Evolutionary conservation across 1,140 invertebrate genomes (phyloP).

Genomic region (Vanessa tameamea): DNA sequence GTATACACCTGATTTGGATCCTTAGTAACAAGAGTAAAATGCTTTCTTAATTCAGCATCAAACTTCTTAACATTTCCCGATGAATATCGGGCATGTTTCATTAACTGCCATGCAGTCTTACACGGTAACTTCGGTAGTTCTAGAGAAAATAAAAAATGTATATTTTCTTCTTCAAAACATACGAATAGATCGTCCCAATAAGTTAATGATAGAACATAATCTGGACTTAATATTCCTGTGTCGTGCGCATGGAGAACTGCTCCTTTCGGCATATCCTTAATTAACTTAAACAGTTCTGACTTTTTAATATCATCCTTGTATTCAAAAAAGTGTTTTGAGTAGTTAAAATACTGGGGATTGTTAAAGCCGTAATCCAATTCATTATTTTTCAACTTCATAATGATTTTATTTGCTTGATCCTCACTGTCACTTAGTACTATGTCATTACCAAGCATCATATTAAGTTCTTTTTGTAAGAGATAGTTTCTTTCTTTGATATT

Average conservation of each 20-base stretch:
- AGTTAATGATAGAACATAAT: slow-evolving; percentile 86
- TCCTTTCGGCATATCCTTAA: slow-evolving; percentile 87
- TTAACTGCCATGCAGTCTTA: slow-evolving; percentile 77
- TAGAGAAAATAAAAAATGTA: slow-evolving; percentile 65
- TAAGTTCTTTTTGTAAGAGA: slow-evolving; percentile 58
- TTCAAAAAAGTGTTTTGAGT: slow-evolving; percentile 85
- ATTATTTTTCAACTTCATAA: slow-evolving; percentile 84
- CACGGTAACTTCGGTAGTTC: slow-evolving; percentile 49
- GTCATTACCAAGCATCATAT: slow-evolving; percentile 77
- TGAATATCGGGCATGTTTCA: slow-evolving; percentile 81
- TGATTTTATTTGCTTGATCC: slow-evolving; percentile 82
- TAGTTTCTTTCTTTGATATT: slow-evolving; percentile 53
- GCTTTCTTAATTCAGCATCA: slow-evolving; percentile 81
- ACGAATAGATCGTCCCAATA: slow-evolving; percentile 86
- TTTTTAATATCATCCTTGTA: slow-evolving; percentile 83
- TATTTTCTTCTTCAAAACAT: slow-evolving; percentile 74
- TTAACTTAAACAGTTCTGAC: slow-evolving; percentile 85
- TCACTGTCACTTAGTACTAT: slow-evolving; percentile 82
- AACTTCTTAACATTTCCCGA: slow-evolving; percentile 78
- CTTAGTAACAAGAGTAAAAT: slow-evolving; percentile 83
- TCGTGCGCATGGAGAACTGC: slow-evolving; percentile 87
- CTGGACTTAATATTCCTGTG: slow-evolving; percentile 82
- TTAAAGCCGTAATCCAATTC: slow-evolving; percentile 82
- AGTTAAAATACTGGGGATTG: slow-evolving; percentile 82
- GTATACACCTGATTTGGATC: slow-evolving; percentile 83